These are phyloP conservation scores for Musca domestica DNA, from an alignment of 1,140 invertebrate genomes.

Conservation along the genomic window DNA sequence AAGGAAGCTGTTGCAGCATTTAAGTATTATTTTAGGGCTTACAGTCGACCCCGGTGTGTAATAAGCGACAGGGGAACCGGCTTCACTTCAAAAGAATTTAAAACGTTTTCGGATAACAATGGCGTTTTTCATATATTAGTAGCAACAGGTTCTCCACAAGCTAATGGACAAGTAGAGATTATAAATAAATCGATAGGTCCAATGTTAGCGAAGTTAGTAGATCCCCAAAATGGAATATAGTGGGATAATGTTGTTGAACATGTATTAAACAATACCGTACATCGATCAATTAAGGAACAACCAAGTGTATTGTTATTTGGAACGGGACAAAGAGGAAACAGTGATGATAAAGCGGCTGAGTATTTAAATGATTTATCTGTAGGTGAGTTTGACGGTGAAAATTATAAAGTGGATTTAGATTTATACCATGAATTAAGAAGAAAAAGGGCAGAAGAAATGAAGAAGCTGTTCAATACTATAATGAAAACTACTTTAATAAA, in stretches of 20 bases:
- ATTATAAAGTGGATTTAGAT: too few species aligned
- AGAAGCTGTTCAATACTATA: not conserved
- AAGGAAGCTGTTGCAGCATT: not conserved
- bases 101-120: not conserved
- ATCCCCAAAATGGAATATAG: not conserved
- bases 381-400: too few species aligned
- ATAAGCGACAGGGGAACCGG: constrained; percentile 1
- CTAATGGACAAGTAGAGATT: constrained; percentile 32
- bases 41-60: not conserved
- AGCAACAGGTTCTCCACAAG: constrained; percentile 40
- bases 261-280: constrained; percentile 12
- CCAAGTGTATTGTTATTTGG: constrained; percentile 21
- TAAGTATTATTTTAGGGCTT: constrained; percentile 6
- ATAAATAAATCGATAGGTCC: constrained; percentile 21
- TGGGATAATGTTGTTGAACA: constrained; percentile 2
- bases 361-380: too few species aligned
- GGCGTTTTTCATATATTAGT: not conserved
- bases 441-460: too few species aligned
- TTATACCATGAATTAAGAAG: too few species aligned
- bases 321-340: not conserved
- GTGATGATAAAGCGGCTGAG: too few species aligned
- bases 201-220: constrained; percentile 21
- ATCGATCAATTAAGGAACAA: constrained; percentile 12
- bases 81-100: constrained; percentile 18
- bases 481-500: not conserved